Evolutionary conservation across 1,140 invertebrate species (phyloP), one percentile per base, ranked within the genome.

Genomic region (Magallana gigas): DNA sequence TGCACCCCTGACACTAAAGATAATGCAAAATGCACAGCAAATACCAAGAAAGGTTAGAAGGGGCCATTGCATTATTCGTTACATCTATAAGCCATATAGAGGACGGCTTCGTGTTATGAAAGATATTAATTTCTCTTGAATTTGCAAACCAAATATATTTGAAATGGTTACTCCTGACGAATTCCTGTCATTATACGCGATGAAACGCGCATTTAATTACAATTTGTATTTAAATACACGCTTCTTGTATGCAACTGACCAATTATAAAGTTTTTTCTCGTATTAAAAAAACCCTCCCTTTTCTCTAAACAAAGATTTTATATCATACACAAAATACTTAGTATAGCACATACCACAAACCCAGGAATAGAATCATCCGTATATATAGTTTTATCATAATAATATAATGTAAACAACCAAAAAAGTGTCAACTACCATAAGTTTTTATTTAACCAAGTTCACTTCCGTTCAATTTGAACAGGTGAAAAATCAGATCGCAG

Each of bases 71-170:
- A 76, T 76, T 29, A 76, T 29, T 76, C 23, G 18, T 36, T 12
- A 16, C 68, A 12, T 76, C 18, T 76, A 76, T 76, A 76, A 29
- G 23, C 68, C 68, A 2, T 48, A 76, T 29, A 76, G 23, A 76
- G 23, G 36, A 48, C 36, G 36, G 5, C 36, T 48, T 36, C 68
- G 12, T 76, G 68, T 76, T 76, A 76, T 76, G 9, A 76, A 76
- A 29, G 68, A 36, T 29, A 76, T 76, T 76, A 76, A 76, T 23
- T 76, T 76, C 36, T 76, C 68, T 23, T 29, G 68, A 29, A 76
- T 76, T 76, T 29, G 68, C 68, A 76, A 76, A 76, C 68, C 68
- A 76, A 76, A 76, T 76, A 29, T 76, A 76, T 76, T 76, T 76
- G 48, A 76, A 76, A 76, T 76, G 68, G 68, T 48, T 36, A 29